Conservation (phyloP, 2,888 invertebrate species). For the Smittia sp. region DNA sequence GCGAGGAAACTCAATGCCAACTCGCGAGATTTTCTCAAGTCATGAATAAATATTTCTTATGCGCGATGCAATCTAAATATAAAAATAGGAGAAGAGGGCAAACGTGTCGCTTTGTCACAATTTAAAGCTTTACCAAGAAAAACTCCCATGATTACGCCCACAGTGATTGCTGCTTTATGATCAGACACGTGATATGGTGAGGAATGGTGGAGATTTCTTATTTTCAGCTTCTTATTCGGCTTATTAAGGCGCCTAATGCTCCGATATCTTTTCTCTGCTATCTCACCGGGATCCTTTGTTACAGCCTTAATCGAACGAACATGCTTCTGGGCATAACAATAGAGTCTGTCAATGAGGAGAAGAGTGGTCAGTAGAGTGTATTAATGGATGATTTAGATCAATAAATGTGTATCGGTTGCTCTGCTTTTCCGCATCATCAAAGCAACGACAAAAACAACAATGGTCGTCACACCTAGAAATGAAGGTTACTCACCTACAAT, state of each 20-base stretch:
- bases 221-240: conserved; percentile 58
- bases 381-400: background rate
- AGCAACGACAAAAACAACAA: background rate
- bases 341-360: conserved; percentile 62
- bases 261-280: conserved; percentile 52
- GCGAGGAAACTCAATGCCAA: background rate
- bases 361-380: background rate
- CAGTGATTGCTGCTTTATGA: conserved; percentile 96
- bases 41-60: background rate
- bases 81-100: too few species aligned
- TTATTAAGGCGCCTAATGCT: conserved; percentile 55
- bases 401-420: conserved; percentile 22
- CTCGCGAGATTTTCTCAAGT: too few species aligned
- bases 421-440: background rate
- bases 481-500: conserved; percentile 62
- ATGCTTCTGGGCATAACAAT: conserved; percentile 96
- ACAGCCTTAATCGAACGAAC: conserved; percentile 92
- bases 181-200: conserved; percentile 90
- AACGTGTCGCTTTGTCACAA: too few species aligned
- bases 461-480: background rate
- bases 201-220: conserved; percentile 62
- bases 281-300: conserved; percentile 67
- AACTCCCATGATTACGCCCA: conserved; percentile 99
- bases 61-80: too few species aligned
- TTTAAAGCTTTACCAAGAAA: conserved; percentile 61